These are phyloP conservation scores for Rhea pennata DNA, from an alignment of 2,113 vertebrate genomes.

Conservation along the genomic window DNA sequence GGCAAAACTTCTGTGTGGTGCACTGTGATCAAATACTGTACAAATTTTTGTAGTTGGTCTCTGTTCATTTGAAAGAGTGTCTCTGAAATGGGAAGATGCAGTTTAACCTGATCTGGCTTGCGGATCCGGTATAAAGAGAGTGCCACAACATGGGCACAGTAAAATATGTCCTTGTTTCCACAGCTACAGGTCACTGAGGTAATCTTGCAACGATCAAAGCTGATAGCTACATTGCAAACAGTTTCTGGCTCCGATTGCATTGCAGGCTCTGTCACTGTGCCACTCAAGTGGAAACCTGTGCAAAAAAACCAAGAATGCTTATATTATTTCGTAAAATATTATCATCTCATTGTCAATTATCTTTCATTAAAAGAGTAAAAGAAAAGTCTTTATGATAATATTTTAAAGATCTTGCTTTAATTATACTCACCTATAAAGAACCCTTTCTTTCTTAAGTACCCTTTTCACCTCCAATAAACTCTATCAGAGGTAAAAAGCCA, in stretches of 20 bases:
- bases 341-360: neutral
- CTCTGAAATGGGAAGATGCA: conserved; percentile 99
- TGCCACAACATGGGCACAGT: conserved; percentile 97
- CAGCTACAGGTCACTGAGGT: conserved; percentile 98
- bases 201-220: conserved; percentile 99
- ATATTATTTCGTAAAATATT: neutral
- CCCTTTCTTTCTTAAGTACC: neutral
- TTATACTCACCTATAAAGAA: neutral
- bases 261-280: conserved; percentile 96
- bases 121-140: conserved; percentile 97
- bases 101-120: conserved; percentile 97
- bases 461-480: neutral
- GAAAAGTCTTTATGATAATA: neutral
- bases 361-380: neutral
- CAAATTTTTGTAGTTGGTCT: conserved; percentile 98
- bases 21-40: conserved; percentile 99
- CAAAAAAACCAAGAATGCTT: neutral
- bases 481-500: neutral
- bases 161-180: conserved; percentile 99
- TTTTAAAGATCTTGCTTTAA: neutral
- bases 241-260: conserved; percentile 92
- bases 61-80: conserved; percentile 99
- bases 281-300: conserved; percentile 95
- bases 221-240: conserved; percentile 97
- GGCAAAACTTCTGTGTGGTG: conserved; percentile 99